Conservation (phyloP, 64 coral and sea anemone species). For the Porites lutea region DNA sequence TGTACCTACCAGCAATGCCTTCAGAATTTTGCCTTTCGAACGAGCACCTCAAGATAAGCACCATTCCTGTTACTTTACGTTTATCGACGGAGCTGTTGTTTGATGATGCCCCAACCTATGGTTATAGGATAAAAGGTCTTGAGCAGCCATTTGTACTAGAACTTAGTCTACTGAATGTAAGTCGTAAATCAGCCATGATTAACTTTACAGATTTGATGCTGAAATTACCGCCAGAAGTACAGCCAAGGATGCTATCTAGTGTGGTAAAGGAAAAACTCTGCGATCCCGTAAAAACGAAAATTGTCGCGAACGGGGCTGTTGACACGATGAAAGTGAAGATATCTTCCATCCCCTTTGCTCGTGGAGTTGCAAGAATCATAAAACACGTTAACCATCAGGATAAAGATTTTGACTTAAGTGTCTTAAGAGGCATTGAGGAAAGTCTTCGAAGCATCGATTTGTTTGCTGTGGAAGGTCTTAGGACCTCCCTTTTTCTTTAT, state of each 20-base stretch:
- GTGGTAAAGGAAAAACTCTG: constrained; percentile 26
- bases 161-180: background rate
- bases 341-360: background rate
- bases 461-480: constrained; percentile 20
- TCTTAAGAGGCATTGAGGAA: background rate
- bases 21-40: background rate
- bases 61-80: constrained; percentile 13
- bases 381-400: background rate
- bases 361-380: background rate
- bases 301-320: background rate
- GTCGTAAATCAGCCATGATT: background rate
- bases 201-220: constrained; percentile 34
- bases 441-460: background rate
- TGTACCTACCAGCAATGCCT: constrained; percentile 13
- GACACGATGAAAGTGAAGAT: background rate
- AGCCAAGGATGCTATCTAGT: constrained; percentile 47
- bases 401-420: background rate
- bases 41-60: background rate
- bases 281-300: background rate
- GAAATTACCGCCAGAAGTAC: constrained; percentile 34
- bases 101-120: constrained; percentile 41
- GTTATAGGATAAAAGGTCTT: constrained; percentile 30
- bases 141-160: constrained; percentile 19
- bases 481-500: constrained; percentile 45
- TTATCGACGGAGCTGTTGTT: constrained; percentile 30